Percentiles rank a stretch among this genome's conserved stretches.
phyloP scores from a whole-genome alignment of 2,888 invertebrate genomes.

The Neria commutata region DNA sequence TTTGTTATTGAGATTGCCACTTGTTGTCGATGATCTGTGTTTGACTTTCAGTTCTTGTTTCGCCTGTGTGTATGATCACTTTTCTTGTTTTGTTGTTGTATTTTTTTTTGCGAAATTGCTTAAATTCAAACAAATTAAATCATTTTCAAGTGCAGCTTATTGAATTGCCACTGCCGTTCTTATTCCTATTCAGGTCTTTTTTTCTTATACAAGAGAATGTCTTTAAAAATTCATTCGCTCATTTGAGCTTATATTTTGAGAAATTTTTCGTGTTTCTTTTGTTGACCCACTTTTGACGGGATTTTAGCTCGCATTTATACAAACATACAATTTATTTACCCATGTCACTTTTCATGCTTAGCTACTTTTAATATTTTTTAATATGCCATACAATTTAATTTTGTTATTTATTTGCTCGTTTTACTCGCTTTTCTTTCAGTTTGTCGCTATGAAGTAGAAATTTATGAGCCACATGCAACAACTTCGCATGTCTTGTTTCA shows the following conservation, averaged over 20 bases:
- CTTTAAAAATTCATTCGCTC: constrained; percentile 16
- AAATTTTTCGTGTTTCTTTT: not conserved
- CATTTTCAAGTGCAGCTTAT: not conserved
- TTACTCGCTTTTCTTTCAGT: not conserved
- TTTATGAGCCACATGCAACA: too few relatives aligned
- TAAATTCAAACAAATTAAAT: constrained; percentile 8
- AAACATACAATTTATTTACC: too few relatives aligned
- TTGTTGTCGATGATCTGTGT: not conserved
- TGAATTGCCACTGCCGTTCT: not conserved
- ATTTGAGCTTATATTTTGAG: too few relatives aligned
- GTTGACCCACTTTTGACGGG: not conserved
- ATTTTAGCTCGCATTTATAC: too few relatives aligned
- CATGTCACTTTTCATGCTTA: too few relatives aligned
- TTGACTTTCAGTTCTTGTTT: not conserved
- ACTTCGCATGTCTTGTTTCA: too few relatives aligned
- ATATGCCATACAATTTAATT: too few relatives aligned
- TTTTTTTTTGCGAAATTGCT: not conserved
- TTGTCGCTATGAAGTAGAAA: too few relatives aligned
- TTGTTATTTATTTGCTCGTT: not conserved
- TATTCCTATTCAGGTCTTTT: constrained; percentile 12
- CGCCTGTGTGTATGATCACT: not conserved
- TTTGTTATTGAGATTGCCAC: too few relatives aligned
- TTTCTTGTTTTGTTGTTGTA: too few relatives aligned
- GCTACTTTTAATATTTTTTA: too few relatives aligned
- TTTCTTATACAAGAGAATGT: constrained; percentile 17